These are phyloP conservation scores for Arnoldichthys spilopterus DNA, from an alignment of 2,797 vertebrate species.

Conservation along the genomic window DNA sequence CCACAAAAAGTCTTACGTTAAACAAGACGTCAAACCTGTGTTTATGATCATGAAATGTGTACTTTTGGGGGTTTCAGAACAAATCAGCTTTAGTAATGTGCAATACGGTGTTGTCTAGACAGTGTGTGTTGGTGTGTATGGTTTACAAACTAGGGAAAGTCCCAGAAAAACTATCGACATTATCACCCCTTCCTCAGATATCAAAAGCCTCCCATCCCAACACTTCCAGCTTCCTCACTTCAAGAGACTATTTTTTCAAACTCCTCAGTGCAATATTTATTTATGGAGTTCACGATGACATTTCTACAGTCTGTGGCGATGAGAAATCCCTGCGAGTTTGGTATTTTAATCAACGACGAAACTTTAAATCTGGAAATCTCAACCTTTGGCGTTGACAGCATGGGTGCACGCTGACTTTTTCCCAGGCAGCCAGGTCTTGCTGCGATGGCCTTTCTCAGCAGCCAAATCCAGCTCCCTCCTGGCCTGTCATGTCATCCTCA, in stretches of 20 bases:
- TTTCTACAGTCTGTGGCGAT: constrained; percentile 38
- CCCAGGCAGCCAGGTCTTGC: constrained; percentile 27
- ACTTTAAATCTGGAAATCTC: constrained; percentile 43
- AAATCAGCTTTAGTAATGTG: no score
- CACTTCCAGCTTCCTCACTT: neutral
- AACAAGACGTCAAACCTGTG: no score
- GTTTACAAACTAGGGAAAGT: no score
- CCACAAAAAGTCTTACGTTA: no score
- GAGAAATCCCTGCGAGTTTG: constrained; percentile 24
- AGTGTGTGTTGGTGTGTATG: no score
- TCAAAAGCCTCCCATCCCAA: constrained; percentile 9
- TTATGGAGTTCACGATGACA: constrained; percentile 20
- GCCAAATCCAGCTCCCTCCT: constrained; percentile 30
- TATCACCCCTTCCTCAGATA: constrained; percentile 43
- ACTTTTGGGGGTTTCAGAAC: neutral
- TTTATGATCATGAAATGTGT: neutral
- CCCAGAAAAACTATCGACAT: constrained; percentile 41
- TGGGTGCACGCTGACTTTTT: constrained; percentile 42
- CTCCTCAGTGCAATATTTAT: neutral
- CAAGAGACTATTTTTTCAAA: constrained; percentile 18
- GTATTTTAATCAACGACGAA: constrained; percentile 45
- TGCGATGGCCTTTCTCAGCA: constrained; percentile 38
- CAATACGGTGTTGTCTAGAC: no score
- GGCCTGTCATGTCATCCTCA: neutral
- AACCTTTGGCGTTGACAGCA: constrained; percentile 53